phyloP scores from a whole-genome alignment of 2,797 vertebrate genomes.

The Diplodus puntazzo region DNA sequence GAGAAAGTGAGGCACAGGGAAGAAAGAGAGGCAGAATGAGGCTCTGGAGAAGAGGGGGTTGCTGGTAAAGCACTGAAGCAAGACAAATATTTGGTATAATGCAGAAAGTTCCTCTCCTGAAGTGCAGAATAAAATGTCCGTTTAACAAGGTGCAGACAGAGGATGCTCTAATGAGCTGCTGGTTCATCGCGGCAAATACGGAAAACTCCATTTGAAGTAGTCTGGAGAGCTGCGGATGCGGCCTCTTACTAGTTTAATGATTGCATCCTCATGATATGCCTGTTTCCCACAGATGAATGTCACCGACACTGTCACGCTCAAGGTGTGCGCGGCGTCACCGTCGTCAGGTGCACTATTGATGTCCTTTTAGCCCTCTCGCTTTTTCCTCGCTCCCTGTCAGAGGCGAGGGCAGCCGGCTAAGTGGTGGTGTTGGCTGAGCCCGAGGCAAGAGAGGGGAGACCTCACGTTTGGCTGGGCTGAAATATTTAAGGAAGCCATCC shows the following conservation, averaged over 20 bases:
- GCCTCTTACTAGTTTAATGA: slow-evolving; percentile 41
- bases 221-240: slow-evolving; percentile 3
- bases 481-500: slow-evolving; percentile 76
- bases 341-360: slow-evolving; percentile 30
- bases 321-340: slow-evolving; percentile 1
- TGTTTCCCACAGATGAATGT: slow-evolving; percentile 15
- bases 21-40: slow-evolving; percentile 24
- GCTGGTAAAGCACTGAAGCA: slow-evolving; percentile 24
- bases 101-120: slow-evolving; percentile 22
- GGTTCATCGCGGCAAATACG: slow-evolving; percentile 28
- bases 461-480: slow-evolving; percentile 68
- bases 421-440: slow-evolving; percentile 63
- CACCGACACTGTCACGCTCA: slow-evolving; percentile 18
- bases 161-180: slow-evolving; percentile 55
- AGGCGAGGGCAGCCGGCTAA: slow-evolving; percentile 56
- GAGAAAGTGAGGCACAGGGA: slow-evolving; percentile 32
- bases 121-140: slow-evolving; percentile 40
- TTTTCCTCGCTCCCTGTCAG: slow-evolving; percentile 38
- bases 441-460: slow-evolving; percentile 62
- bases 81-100: slow-evolving; percentile 55
- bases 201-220: slow-evolving; percentile 37
- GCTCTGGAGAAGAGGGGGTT: slow-evolving; percentile 3
- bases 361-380: slow-evolving; percentile 34
- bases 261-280: slow-evolving; percentile 33
- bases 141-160: slow-evolving; percentile 55